phyloP scores from a whole-genome alignment of 2,797 vertebrate species.

The Galaxias olidus region DNA sequence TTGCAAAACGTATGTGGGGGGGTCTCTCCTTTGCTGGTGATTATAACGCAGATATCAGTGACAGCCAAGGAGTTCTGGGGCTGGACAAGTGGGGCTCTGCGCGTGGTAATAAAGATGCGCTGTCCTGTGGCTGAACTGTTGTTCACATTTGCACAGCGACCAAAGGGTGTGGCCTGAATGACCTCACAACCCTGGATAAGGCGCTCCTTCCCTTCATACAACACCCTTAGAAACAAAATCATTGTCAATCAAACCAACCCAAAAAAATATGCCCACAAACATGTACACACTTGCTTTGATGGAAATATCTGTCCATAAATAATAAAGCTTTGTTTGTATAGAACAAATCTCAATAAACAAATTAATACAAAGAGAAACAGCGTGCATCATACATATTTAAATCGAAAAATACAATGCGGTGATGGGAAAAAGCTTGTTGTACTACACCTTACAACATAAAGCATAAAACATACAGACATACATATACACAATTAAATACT shows the following conservation, averaged over 20 bases:
- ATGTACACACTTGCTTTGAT: background rate
- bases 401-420: no score
- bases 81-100: slow-evolving; percentile 81
- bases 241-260: background rate
- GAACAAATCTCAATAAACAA: no score
- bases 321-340: no score
- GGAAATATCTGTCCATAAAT: background rate
- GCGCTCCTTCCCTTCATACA: slow-evolving; percentile 95
- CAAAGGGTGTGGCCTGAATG: slow-evolving; percentile 93
- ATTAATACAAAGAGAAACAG: no score
- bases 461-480: no score
- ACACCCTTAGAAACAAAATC: slow-evolving; percentile 74
- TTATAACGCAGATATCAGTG: slow-evolving; percentile 95
- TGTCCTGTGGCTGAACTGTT: slow-evolving; percentile 94
- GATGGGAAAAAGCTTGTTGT: no score
- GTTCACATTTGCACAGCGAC: slow-evolving; percentile 98
- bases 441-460: no score
- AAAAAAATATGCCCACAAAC: slow-evolving; percentile 4
- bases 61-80: slow-evolving; percentile 94
- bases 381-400: no score
- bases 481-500: no score
- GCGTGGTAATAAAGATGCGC: slow-evolving; percentile 93
- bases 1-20: slow-evolving; percentile 98
- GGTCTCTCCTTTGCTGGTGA: slow-evolving; percentile 94
- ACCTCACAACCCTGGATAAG: slow-evolving; percentile 94